A percentile compares a stretch with the other conserved stretches of the same genome.
These are phyloP conservation scores for Acipenser transmontanus DNA, from an alignment of 2,797 vertebrate species.

Conservation along the genomic window DNA sequence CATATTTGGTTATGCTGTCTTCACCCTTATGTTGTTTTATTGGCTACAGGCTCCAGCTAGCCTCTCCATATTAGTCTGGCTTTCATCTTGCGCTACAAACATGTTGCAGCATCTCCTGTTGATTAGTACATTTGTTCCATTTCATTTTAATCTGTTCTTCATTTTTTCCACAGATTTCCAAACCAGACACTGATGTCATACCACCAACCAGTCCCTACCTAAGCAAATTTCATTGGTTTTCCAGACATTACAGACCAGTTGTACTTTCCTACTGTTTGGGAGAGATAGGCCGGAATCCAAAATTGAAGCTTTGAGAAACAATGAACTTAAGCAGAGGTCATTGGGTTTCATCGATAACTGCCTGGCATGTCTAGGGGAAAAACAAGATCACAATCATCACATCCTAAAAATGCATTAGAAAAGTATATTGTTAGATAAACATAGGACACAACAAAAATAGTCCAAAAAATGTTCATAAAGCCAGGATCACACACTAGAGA, in stretches of 20 bases:
- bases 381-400: too few species aligned
- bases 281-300: conserved; percentile 20
- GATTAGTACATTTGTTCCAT: not conserved
- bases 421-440: too few species aligned
- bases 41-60: not conserved
- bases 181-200: conserved; percentile 1
- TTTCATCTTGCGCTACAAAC: not conserved
- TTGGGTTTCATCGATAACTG: not conserved
- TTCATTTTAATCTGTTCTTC: not conserved
- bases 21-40: not conserved
- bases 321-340: not conserved
- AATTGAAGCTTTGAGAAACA: not conserved
- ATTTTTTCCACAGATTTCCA: not conserved
- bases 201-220: not conserved
- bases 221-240: conserved; percentile 11
- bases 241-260: conserved; percentile 7
- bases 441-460: too few species aligned
- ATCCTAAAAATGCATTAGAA: too few species aligned
- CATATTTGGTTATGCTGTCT: not conserved
- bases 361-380: not conserved
- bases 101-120: not conserved
- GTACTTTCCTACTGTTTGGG: conserved; percentile 15
- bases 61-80: not conserved
- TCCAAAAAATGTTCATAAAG: too few species aligned
- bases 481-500: too few species aligned